Base-by-base conservation (phyloP, 2,113 vertebrate genomes). In the Nothobranchius kuhntae region DNA sequence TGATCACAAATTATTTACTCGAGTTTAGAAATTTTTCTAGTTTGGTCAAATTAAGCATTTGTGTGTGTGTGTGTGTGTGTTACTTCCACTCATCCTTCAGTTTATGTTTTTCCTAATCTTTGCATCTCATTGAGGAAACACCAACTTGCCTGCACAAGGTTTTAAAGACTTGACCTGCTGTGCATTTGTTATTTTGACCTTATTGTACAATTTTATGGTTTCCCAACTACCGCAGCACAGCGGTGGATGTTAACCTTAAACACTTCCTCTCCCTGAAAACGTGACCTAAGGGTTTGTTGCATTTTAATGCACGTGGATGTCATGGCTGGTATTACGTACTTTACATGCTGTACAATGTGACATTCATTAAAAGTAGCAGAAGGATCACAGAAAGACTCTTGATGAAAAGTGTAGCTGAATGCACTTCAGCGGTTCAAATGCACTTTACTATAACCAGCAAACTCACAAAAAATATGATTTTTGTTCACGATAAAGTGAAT, bases 371-470 rank as follows among this genome's bases (percentile, higher is more conserved):
- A 64, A 63, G 48, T 30, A 30, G 57, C 51, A 80, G 57, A 45
- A 69, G 30, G 48, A 48, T 45, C 36, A 54, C 62, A 14, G 30
- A 58, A 71, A 68, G 15, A 54, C 24, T 17, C 6, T 57, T 50
- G 47, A 77, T 6, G 24, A 77, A 69, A 70, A 58, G 60, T 73
- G 48, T 45, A 72, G 69, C 36, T 71, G 66, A 84, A 83, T 78
- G 81, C 78, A 86, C 75, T 87, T 30, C 30, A 30, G 74, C 64
- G 53, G 52, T 72, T 70, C 81, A 56, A 86, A 86, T 59, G 77
- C 80, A 85, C 38, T 8, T 40, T 40, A 40, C 38, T 21, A 3
- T 3, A 58, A 51, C 48, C 15, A n/a, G n/a, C 26, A 50, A 54
- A 24, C 61, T 54, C 73, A 66, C 50, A 44, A 40, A 60, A 55